Percentiles rank a stretch among this genome's conserved stretches.
These are phyloP conservation scores for Helicoverpa assulta DNA, from an alignment of 2,888 invertebrate species.

Conservation along the genomic window DNA sequence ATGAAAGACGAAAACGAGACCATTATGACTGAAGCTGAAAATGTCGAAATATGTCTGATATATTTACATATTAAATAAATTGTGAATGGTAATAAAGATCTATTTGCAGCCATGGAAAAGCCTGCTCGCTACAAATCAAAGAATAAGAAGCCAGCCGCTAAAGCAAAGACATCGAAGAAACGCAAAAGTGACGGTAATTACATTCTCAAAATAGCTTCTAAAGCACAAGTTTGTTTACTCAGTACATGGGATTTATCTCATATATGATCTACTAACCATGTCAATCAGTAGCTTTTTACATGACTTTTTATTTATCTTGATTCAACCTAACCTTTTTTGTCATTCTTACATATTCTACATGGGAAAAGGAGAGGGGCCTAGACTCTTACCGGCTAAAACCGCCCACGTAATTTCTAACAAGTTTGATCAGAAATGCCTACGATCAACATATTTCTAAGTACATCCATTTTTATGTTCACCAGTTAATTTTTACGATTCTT, in stretches of 20 bases:
- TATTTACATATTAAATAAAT: not conserved
- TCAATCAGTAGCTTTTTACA: no score
- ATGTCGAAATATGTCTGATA: not conserved
- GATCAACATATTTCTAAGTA: not conserved
- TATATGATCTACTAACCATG: no score
- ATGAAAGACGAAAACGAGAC: not conserved
- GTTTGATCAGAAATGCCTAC: no score
- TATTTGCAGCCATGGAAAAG: constrained; percentile 79
- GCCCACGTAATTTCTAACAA: no score
- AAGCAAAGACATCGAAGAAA: constrained; percentile 80
- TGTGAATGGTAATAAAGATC: not conserved
- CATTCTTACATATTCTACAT: no score
- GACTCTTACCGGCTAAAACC: no score
- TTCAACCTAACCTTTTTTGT: no score
- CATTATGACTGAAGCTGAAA: not conserved
- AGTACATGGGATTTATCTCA: not conserved
- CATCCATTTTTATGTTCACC: not conserved
- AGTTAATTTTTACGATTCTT: no score
- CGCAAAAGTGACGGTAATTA: constrained; percentile 78
- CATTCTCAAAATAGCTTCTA: not conserved
- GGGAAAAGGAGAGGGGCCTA: no score
- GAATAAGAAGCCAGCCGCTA: constrained; percentile 76
- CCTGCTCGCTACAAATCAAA: constrained; percentile 76
- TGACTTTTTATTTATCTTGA: no score
- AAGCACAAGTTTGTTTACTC: not conserved